These are phyloP conservation scores for Euglossa dilemma DNA, from an alignment of 1,140 invertebrate species.

Conservation along the genomic window DNA sequence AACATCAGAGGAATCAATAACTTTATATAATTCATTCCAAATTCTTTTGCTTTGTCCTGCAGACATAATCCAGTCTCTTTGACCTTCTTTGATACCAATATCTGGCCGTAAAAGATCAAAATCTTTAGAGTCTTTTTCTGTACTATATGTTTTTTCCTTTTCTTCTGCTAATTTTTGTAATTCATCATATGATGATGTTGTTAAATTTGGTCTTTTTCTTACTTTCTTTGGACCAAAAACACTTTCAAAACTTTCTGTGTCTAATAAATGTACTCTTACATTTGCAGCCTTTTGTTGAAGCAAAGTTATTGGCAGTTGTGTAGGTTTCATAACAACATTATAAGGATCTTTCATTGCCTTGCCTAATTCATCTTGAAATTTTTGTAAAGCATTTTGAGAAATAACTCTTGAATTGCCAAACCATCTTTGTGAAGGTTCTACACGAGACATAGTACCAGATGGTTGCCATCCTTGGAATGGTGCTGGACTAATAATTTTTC, in stretches of 20 bases:
- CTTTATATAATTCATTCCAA: conserved; percentile 99
- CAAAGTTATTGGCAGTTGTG: conserved; percentile 96
- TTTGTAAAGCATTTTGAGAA: conserved; percentile 96
- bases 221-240: conserved; percentile 98
- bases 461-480: conserved; percentile 95
- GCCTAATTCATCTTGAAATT: conserved; percentile 98
- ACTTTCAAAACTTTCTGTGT: conserved; percentile 96
- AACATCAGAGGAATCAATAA: conserved; percentile 99
- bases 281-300: conserved; percentile 97
- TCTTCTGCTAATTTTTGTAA: conserved; percentile 88
- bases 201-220: conserved; percentile 94
- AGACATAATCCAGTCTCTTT: conserved; percentile 93
- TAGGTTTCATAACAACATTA: conserved; percentile 98
- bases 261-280: conserved; percentile 95
- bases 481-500: conserved; percentile 96
- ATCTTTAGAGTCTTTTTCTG: conserved; percentile 88
- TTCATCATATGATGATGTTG: conserved; percentile 87
- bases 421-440: conserved; percentile 99
- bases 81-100: conserved; percentile 88
- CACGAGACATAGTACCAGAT: conserved; percentile 95
- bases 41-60: conserved; percentile 98
- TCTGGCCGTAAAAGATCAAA: conserved; percentile 92
- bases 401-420: conserved; percentile 97
- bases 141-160: conserved; percentile 89
- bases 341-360: conserved; percentile 98